Base-by-base conservation (phyloP, 2,113 vertebrate genomes). In the Scartelaos histophorus region DNA sequence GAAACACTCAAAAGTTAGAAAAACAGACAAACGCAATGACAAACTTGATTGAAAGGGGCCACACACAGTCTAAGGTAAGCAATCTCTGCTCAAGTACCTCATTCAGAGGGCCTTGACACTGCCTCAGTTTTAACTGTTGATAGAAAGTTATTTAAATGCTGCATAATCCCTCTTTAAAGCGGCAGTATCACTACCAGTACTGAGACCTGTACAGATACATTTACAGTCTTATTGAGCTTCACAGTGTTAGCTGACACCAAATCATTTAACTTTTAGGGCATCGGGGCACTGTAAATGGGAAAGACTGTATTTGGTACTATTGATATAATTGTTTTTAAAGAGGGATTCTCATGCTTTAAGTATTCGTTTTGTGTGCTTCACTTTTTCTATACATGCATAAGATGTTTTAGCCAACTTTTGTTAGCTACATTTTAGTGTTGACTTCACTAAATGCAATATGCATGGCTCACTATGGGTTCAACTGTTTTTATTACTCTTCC, bases 121-220 rank as follows among this genome's bases (percentile, higher is more conserved):
- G 70, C 81, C 83, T 82, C 56, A 77, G 79, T 88, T 82, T 84
- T 43, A 61, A 45, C 80, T 89, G 75, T 46, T 80, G 62, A 24
- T 80, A 77, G 82, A 57, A 70, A 74, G 68, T 68, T 70, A 69
- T 75, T 74, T 75, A 62, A 75, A 69, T 76, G 73, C 85, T 69
- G 53, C 21, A 79, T 66, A 83, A 89, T 91, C 90, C 90, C 90
- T 88, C 88, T 90, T 92, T 91, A 87, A 88, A 91, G 76, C 76
- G 79, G 51, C 51, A 9, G 38, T 43, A 11, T 43, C 10, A 10
- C 38, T 9, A 53, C 13, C 49, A 51, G 3, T 19, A 61, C 22
- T n/a, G 16, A n/a, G 6, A 10, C 38, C 57, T 3, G 68, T 29
- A 66, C 11, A 84, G 47, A 24, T 56, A 53, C 81, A 64, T 49